A percentile compares a stretch with the other conserved stretches of the same genome.
Conservation (phyloP, 2,797 vertebrate genomes). For the Coilia nasus region DNA sequence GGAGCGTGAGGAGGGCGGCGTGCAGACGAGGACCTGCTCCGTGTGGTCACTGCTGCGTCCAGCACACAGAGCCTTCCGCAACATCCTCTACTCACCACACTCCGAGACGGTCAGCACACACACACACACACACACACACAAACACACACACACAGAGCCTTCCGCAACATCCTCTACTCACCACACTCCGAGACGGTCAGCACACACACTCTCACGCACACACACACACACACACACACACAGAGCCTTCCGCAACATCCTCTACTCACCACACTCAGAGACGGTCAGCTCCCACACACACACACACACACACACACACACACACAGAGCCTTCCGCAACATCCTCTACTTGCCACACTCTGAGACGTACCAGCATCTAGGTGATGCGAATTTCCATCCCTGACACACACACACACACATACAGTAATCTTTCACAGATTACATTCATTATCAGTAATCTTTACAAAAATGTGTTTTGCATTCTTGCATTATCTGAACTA, state of each 20-base stretch:
- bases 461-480: too few species aligned
- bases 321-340: too few species aligned
- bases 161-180: slow-evolving; percentile 96
- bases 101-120: slow-evolving; percentile 85
- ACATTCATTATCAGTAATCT: too few species aligned
- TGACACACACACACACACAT: too few species aligned
- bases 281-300: too few species aligned
- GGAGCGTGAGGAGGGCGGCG: slow-evolving; percentile 90
- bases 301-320: too few species aligned
- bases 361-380: too few species aligned
- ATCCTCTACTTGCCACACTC: too few species aligned
- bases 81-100: slow-evolving; percentile 95
- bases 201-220: background rate
- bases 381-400: too few species aligned
- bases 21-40: slow-evolving; percentile 94
- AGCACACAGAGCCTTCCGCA: slow-evolving; percentile 91
- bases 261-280: too few species aligned
- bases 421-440: background rate
- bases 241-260: too few species aligned
- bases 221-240: too few species aligned
- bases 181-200: slow-evolving; percentile 92
- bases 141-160: slow-evolving; percentile 79
- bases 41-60: slow-evolving; percentile 95
- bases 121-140: background rate
- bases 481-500: background rate